Conservation (phyloP, 2,888 invertebrate species). For the Abrostola triplasia region DNA sequence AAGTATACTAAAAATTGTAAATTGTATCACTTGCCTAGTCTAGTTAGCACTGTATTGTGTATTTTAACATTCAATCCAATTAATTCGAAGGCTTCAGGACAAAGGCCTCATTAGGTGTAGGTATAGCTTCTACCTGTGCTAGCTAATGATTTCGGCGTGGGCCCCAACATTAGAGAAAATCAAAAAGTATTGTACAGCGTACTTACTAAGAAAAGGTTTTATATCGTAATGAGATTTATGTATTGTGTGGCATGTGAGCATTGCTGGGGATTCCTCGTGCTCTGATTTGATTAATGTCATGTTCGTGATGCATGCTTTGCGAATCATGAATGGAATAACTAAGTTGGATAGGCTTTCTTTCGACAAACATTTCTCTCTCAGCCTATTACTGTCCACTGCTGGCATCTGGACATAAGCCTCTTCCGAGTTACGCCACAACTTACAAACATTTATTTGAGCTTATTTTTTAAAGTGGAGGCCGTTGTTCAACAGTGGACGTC, state of each 20-base stretch:
- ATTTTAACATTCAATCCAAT: neutral
- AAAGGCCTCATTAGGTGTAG: neutral
- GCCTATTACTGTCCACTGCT: no score
- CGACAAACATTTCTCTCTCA: no score
- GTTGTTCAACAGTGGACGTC: no score
- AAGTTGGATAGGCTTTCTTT: constrained; percentile 23
- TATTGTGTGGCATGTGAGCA: constrained; percentile 65
- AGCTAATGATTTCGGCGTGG: neutral
- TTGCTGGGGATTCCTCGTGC: constrained; percentile 72
- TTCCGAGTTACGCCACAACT: no score
- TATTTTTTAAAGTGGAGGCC: no score
- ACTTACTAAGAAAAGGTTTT: constrained; percentile 27
- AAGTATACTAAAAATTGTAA: neutral
- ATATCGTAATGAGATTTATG: constrained; percentile 74
- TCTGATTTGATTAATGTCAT: constrained; percentile 76
- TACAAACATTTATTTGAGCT: neutral
- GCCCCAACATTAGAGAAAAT: neutral
- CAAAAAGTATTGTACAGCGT: neutral
- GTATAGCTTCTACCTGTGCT: no score
- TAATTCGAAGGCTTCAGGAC: neutral
- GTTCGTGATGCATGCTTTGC: constrained; percentile 34
- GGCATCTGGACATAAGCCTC: no score
- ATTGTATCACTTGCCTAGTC: neutral
- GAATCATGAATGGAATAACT: constrained; percentile 34
- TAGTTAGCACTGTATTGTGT: neutral